Percentiles rank a stretch among this genome's conserved stretches.
These are phyloP conservation scores for Polydesmus complanatus DNA, from an alignment of 2,888 invertebrate species.

Conservation along the genomic window DNA sequence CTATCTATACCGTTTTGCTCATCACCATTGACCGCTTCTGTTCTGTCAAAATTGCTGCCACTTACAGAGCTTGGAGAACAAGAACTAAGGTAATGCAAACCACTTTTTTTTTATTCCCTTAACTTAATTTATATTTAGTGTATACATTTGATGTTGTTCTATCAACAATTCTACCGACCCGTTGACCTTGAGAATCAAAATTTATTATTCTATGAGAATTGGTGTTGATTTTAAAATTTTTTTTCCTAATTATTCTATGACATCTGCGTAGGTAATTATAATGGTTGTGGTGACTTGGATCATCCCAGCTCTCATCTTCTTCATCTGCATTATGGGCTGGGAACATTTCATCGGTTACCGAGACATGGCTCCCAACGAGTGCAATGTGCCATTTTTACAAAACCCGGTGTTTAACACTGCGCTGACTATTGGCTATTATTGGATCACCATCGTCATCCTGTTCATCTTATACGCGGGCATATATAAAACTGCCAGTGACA, in stretches of 20 bases:
- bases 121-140: too few relatives aligned
- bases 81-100: conserved; percentile 61
- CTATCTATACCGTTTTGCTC: conserved; percentile 95
- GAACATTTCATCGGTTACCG: conserved; percentile 91
- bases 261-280: conserved; percentile 42
- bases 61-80: conserved; percentile 92
- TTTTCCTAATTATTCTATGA: neutral
- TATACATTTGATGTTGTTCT: too few relatives aligned
- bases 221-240: neutral
- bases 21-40: conserved; percentile 98
- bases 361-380: conserved; percentile 72
- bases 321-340: conserved; percentile 98
- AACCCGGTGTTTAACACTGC: conserved; percentile 95
- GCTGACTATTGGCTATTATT: conserved; percentile 90
- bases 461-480: conserved; percentile 93
- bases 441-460: conserved; percentile 90
- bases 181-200: neutral
- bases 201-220: neutral
- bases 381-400: conserved; percentile 92
- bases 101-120: too few relatives aligned
- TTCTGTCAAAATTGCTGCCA: conserved; percentile 87
- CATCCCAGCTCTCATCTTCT: conserved; percentile 87
- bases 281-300: conserved; percentile 97
- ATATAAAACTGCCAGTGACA: conserved; percentile 90
- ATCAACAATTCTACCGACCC: too few relatives aligned